Evolutionary conservation across 2,797 vertebrate species (phyloP).

Genomic region (Heterohyrax brucei): DNA sequence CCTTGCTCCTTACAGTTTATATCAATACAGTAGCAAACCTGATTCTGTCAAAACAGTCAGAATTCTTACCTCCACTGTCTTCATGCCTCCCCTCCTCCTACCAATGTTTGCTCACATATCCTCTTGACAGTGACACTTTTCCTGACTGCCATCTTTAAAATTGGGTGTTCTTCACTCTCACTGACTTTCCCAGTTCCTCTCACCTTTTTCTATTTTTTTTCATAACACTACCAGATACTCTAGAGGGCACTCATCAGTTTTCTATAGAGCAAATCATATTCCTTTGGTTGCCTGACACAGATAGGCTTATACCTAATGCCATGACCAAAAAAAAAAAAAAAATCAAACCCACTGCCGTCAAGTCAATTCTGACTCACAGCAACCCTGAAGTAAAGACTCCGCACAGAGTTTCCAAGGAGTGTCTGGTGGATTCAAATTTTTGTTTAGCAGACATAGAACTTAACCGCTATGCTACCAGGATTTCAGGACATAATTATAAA

Average conservation of each 20-base stretch:
- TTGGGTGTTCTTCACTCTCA: not conserved
- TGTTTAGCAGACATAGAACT: too few relatives aligned
- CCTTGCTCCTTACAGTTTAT: not conserved
- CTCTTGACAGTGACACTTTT: not conserved
- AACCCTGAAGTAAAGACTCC: too few relatives aligned
- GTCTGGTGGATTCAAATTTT: too few relatives aligned
- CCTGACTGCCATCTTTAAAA: not conserved
- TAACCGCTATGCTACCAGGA: too few relatives aligned
- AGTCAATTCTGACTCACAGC: too few relatives aligned
- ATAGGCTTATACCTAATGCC: not conserved
- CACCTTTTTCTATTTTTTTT: not conserved
- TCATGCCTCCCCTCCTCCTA: too few relatives aligned
- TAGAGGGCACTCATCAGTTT: not conserved
- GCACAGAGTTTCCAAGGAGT: too few relatives aligned
- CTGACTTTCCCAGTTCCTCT: not conserved
- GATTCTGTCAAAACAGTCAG: not conserved
- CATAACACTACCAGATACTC: not conserved
- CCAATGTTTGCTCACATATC: not conserved
- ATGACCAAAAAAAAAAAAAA: not conserved
- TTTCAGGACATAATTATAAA: not conserved
- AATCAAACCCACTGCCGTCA: too few relatives aligned
- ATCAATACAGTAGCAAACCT: not conserved
- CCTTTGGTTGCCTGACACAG: too few relatives aligned
- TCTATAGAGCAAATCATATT: not conserved
- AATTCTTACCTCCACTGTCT: too few relatives aligned